These are phyloP conservation scores for Antechinus flavipes DNA, from an alignment of 2,113 vertebrate genomes.

Conservation along the genomic window DNA sequence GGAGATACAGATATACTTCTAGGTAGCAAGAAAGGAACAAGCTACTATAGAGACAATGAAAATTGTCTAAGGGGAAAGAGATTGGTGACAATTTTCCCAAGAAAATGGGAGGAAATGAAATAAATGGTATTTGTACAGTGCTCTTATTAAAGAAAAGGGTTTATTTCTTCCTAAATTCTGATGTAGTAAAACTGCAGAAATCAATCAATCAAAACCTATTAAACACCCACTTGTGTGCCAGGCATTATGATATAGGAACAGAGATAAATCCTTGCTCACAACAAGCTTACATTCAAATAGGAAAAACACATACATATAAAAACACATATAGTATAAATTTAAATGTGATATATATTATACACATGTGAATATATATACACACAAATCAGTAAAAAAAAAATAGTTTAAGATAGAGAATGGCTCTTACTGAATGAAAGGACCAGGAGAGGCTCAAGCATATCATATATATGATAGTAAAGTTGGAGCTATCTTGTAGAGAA, in stretches of 20 bases:
- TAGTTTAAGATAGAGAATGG: not conserved
- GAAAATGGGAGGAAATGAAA: not conserved
- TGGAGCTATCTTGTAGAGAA: not conserved
- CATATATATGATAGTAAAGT: not conserved
- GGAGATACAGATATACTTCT: not conserved
- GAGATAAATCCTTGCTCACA: not conserved
- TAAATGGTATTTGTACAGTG: not conserved
- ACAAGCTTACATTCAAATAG: not conserved
- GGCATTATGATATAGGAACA: not conserved
- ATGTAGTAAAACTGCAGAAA: not conserved
- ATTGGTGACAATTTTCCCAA: not conserved
- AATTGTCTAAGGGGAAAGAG: not conserved
- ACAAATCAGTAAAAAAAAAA: not conserved
- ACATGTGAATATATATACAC: not conserved
- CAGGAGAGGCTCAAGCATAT: not conserved
- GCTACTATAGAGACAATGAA: not conserved
- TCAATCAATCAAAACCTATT: not conserved
- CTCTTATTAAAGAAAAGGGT: not conserved
- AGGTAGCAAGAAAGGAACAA: not conserved
- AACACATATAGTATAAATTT: not conserved
- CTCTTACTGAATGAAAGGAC: not conserved
- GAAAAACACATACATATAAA: not conserved
- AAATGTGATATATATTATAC: not conserved
- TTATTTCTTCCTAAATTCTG: not conserved
- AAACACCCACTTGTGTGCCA: not conserved